Evolutionary conservation across 2,888 invertebrate genomes (phyloP).

Genomic region (Ariolimax columbianus): DNA sequence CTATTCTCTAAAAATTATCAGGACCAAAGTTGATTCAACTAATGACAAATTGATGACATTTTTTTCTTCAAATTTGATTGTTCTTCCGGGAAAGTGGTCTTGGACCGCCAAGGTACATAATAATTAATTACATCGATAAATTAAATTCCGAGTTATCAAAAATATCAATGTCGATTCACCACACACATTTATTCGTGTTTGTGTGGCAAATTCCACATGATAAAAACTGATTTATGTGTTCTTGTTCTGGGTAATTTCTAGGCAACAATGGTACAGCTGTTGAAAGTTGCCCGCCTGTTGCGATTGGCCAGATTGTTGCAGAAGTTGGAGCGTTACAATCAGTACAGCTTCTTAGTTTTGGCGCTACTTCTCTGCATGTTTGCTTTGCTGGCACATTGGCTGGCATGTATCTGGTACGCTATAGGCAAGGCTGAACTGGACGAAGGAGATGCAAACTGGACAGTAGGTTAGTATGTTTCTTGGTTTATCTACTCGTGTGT

Average conservation of each 20-base stretch:
- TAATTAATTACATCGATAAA: no score
- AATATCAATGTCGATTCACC: no score
- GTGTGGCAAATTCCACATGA: no score
- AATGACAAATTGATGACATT: no score
- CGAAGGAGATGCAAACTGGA: conserved; percentile 85
- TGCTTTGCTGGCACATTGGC: conserved; percentile 95
- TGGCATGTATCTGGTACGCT: conserved; percentile 97
- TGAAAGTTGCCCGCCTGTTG: conserved; percentile 93
- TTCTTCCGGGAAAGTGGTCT: no score
- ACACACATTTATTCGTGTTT: no score
- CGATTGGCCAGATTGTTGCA: conserved; percentile 92
- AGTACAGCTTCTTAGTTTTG: conserved; percentile 95
- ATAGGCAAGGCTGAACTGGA: conserved; percentile 93
- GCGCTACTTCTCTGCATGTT: conserved; percentile 96
- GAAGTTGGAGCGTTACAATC: conserved; percentile 97
- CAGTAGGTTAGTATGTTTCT: conserved; percentile 85
- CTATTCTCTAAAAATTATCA: no score
- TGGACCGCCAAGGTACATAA: no score
- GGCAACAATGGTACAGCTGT: conserved; percentile 86
- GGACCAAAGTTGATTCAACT: no score
- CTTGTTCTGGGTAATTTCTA: not conserved
- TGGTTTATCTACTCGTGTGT: not conserved
- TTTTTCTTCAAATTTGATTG: no score
- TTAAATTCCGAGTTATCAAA: no score
- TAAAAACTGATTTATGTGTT: not conserved